Evolutionary conservation across 2,888 invertebrate species (phyloP).

Genomic region (Dasysyrphus tricinctus): DNA sequence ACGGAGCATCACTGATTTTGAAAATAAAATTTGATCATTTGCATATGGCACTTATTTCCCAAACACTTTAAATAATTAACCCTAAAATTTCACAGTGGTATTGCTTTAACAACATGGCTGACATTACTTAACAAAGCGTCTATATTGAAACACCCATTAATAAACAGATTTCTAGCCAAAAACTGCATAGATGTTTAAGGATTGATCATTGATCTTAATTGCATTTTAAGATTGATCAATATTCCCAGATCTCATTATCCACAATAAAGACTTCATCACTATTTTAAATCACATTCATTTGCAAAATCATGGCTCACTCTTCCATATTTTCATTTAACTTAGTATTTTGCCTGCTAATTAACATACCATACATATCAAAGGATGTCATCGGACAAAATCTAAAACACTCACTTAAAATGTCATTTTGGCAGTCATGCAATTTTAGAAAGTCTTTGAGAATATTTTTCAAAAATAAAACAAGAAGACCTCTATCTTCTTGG

Average conservation of each 20-base stretch:
- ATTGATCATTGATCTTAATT: too few relatives aligned
- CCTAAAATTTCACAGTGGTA: too few relatives aligned
- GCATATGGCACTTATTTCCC: too few relatives aligned
- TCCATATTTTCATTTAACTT: conserved; percentile 27
- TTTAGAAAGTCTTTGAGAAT: conserved; percentile 45
- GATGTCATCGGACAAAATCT: conserved; percentile 53
- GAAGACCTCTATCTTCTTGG: not conserved
- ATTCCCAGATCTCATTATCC: conserved; percentile 36
- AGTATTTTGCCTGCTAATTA: conserved; percentile 59
- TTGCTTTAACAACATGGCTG: too few relatives aligned
- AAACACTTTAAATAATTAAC: too few relatives aligned
- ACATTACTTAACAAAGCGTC: too few relatives aligned
- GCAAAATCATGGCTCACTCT: not conserved
- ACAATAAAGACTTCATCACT: conserved; percentile 39
- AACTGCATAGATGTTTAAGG: too few relatives aligned
- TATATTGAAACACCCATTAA: too few relatives aligned
- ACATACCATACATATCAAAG: conserved; percentile 67
- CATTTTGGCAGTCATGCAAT: conserved; percentile 57
- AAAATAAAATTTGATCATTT: too few relatives aligned
- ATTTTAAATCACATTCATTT: conserved; percentile 5
- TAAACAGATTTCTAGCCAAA: too few relatives aligned
- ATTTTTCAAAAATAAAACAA: not conserved
- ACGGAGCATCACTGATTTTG: too few relatives aligned
- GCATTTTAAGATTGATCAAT: not conserved
- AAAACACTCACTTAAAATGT: conserved; percentile 57